Conservation (phyloP, 2,888 invertebrate genomes). For the Odontocolon sp. region DNA sequence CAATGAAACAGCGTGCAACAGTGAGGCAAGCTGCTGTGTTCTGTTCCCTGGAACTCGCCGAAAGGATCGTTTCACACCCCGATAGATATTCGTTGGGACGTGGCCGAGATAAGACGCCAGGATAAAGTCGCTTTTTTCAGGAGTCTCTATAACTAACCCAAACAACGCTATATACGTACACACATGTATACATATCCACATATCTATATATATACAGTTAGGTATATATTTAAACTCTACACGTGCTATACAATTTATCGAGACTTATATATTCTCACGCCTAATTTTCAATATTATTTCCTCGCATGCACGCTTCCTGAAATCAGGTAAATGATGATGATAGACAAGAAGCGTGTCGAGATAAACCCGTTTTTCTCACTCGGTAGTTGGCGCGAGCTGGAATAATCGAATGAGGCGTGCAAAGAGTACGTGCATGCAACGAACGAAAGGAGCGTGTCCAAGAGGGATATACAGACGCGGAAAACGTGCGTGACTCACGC, state of each 20-base stretch:
- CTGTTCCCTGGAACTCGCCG: constrained; percentile 20
- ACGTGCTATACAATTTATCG: constrained; percentile 31
- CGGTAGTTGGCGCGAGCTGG: constrained; percentile 17
- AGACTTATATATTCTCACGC: constrained; percentile 40
- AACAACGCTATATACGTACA: background rate
- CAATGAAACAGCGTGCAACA: background rate
- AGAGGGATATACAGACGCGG: constrained; percentile 3
- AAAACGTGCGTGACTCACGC: constrained; percentile 55
- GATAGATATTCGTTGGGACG: constrained; percentile 46
- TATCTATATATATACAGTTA: background rate
- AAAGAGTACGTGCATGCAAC: background rate
- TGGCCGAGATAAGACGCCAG: constrained; percentile 36
- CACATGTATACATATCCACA: background rate
- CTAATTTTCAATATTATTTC: constrained; percentile 52
- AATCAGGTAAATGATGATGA: constrained; percentile 52
- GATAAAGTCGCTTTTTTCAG: constrained; percentile 38
- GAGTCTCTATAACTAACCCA: background rate
- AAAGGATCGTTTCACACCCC: constrained; percentile 48
- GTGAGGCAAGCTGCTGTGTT: constrained; percentile 1
- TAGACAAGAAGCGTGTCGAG: constrained; percentile 50
- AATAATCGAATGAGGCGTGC: constrained; percentile 49
- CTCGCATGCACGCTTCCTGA: constrained; percentile 34
- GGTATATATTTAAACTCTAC: background rate
- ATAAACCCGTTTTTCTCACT: constrained; percentile 50
- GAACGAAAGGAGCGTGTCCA: constrained; percentile 15